Evolutionary conservation across 2,797 vertebrate species (phyloP).

Genomic region (Lerista edwardsae): DNA sequence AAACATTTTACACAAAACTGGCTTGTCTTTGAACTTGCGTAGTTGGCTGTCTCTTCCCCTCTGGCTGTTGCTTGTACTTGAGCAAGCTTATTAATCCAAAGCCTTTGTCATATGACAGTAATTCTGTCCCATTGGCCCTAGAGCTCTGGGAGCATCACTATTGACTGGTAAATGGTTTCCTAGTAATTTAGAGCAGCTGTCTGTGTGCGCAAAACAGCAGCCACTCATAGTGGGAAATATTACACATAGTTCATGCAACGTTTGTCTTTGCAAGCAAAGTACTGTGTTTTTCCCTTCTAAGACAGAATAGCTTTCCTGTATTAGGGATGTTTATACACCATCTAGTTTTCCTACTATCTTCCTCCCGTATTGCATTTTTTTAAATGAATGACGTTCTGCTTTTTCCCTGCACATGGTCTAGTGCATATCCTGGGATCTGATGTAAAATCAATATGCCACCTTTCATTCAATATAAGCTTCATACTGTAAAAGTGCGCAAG

Average conservation of each 20-base stretch:
- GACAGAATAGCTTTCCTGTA: neutral
- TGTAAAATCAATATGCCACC: neutral
- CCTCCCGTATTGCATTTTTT: neutral
- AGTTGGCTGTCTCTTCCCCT: neutral
- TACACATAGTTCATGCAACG: neutral
- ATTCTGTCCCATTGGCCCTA: neutral
- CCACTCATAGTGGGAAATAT: neutral
- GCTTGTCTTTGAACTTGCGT: neutral
- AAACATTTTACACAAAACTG: neutral
- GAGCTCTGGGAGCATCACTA: neutral
- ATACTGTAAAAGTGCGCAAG: too few species aligned
- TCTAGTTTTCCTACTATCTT: neutral
- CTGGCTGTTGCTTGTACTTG: neutral
- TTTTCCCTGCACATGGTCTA: neutral
- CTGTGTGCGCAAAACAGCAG: neutral
- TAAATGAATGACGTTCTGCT: neutral
- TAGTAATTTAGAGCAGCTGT: neutral
- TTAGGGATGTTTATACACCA: neutral
- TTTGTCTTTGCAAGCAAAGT: neutral
- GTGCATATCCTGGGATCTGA: neutral
- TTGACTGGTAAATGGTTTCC: neutral
- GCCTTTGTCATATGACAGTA: neutral
- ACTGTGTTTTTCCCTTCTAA: neutral
- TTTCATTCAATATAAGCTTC: neutral
- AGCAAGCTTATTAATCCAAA: neutral